Evolutionary conservation across 2,797 vertebrate species (phyloP).

Genomic region (Pygocentrus nattereri): DNA sequence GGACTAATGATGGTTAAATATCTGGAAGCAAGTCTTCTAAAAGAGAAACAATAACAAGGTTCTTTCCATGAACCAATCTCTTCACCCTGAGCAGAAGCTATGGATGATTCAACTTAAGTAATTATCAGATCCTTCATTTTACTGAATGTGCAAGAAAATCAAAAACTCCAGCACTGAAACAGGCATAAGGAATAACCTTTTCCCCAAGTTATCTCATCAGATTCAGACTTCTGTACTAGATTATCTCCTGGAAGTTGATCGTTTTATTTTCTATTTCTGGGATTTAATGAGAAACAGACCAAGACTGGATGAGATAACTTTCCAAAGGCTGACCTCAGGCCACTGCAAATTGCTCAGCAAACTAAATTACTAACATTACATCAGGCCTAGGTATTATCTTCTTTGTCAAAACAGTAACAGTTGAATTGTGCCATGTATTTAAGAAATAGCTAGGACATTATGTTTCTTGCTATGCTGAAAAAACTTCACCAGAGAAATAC

Average conservation of each 20-base stretch:
- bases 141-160: no score
- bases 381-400: neutral
- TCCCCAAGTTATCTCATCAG: neutral
- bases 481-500: neutral
- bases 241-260: neutral
- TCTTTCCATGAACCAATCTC: neutral
- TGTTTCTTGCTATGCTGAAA: neutral
- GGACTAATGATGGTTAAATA: neutral
- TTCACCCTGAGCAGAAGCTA: no score
- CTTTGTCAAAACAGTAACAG: neutral
- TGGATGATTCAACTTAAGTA: no score
- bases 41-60: neutral
- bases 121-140: no score
- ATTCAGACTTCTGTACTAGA: neutral
- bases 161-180: neutral
- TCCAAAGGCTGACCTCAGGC: neutral
- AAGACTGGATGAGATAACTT: constrained; percentile 7
- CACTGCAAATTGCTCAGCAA: neutral
- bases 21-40: neutral
- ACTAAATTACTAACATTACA: no score
- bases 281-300: constrained; percentile 19
- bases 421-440: neutral
- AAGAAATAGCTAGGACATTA: neutral
- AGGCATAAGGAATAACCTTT: neutral
- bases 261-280: neutral